Base-by-base conservation (phyloP, 2,888 invertebrate species). In the Thymelicus lineola region DNA sequence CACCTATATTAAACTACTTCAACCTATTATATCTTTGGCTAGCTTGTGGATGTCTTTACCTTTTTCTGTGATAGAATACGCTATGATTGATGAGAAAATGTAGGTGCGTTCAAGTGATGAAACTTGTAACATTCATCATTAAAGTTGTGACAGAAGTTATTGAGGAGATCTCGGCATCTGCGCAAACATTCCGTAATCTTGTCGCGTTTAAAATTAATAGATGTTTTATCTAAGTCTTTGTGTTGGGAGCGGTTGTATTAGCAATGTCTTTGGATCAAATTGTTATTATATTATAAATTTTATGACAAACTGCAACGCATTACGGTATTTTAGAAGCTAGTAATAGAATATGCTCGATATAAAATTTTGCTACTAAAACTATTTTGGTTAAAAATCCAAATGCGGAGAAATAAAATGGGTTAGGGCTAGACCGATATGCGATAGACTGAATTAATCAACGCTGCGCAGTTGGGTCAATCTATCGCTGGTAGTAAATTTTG, bases 181-280 rank as follows among this genome's bases (percentile, higher is more conserved):
- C 28, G 58, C 36, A 55, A 61, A 55, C 61, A 67, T 67, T 67
- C 67, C 64, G 17, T 59, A 82, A 79, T 81, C 78, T 77, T 79
- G 78, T 70, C 53, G 59, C 28, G 42, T 71, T 72, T 75, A 86
- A 87, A 85, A 75, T 85, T 87, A 86, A 88, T 87, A 81, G 85
- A 86, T 85, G 75, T 79, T 76, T 79, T 80, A 80, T 80, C 66
- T 36, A 6, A 42, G n/a, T 46, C 0, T 42, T 42, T 42, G 42
- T 10, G 0, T 42, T 42, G 3, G n/a, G 42, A 4, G 3, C n/a
- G 7, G 42, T 42, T 20, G 38, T 20, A 15, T 59, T 59, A 42
- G 5, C 38, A 58, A n/a, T 14, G 42, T 12, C 15, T 58, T 58
- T 36, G 15, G 36, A 36, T 28, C 28, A 1, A 28, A 28, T 28